Evolutionary conservation across 2,797 vertebrate species (phyloP).

Genomic region (Myripristis murdjan): DNA sequence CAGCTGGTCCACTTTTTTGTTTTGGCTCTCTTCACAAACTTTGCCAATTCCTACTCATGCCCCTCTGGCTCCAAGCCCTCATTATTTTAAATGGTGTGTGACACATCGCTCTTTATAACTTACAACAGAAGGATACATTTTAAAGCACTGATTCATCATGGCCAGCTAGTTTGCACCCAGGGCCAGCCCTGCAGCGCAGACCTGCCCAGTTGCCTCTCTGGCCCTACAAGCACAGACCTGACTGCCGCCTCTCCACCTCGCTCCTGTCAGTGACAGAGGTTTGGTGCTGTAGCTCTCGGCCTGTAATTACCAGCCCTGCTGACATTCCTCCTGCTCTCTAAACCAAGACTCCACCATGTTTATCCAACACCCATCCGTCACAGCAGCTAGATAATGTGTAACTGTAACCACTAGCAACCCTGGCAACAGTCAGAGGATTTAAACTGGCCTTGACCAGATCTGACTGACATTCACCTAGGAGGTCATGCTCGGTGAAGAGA

Average conservation of each 20-base stretch:
- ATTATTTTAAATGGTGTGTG: slow-evolving; percentile 6
- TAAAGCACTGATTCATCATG: slow-evolving; percentile 26
- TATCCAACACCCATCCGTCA: slow-evolving; percentile 77
- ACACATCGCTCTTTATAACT: slow-evolving; percentile 26
- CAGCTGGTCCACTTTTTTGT: not conserved
- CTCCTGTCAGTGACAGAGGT: slow-evolving; percentile 60
- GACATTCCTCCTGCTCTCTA: slow-evolving; percentile 82
- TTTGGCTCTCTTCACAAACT: not conserved
- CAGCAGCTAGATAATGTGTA: slow-evolving; percentile 75
- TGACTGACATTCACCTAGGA: slow-evolving; percentile 44
- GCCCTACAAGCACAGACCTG: slow-evolving; percentile 69
- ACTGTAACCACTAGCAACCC: slow-evolving; percentile 79
- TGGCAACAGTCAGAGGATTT: slow-evolving; percentile 65
- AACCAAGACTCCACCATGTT: slow-evolving; percentile 74
- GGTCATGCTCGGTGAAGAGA: slow-evolving; percentile 11
- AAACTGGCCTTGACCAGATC: slow-evolving; percentile 53
- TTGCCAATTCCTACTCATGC: not conserved
- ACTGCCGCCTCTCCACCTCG: slow-evolving; percentile 43
- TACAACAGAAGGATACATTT: slow-evolving; percentile 3
- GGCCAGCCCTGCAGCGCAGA: slow-evolving; percentile 8
- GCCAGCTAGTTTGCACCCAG: slow-evolving; percentile 18
- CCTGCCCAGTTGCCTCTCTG: slow-evolving; percentile 22
- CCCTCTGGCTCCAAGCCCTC: slow-evolving; percentile 2
- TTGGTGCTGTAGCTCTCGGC: slow-evolving; percentile 56
- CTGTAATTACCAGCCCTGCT: slow-evolving; percentile 80